phyloP scores from a whole-genome alignment of 2,797 vertebrate species.

The Hybognathus amarus region DNA sequence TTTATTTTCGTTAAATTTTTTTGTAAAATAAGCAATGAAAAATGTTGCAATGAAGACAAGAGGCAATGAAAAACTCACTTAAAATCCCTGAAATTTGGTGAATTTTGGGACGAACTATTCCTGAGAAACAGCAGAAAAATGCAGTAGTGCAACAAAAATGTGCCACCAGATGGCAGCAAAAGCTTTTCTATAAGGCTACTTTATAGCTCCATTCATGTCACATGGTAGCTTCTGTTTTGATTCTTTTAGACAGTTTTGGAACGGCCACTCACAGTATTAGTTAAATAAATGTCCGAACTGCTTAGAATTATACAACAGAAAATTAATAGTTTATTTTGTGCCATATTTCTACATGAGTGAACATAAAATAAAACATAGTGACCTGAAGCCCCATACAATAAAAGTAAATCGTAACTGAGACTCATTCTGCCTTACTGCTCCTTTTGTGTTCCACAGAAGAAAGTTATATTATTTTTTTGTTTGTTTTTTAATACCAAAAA shows the following conservation, averaged over 20 bases:
- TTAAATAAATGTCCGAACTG: background rate
- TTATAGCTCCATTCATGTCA: background rate
- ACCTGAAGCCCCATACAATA: background rate
- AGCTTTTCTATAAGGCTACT: background rate
- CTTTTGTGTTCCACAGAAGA: background rate
- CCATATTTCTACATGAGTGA: background rate
- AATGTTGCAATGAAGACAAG: no score
- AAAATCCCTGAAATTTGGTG: background rate
- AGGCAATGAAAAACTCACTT: no score
- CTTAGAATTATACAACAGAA: background rate
- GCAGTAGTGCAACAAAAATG: background rate
- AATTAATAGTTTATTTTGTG: background rate
- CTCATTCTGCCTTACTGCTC: background rate
- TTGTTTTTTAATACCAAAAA: background rate
- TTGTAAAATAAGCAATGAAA: background rate
- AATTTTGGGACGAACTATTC: background rate
- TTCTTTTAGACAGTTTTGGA: background rate
- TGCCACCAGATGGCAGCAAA: constrained; percentile 51
- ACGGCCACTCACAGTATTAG: background rate
- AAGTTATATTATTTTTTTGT: no score
- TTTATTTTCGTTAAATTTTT: background rate
- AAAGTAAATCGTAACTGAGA: background rate
- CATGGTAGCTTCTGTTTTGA: background rate
- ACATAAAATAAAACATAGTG: no score
- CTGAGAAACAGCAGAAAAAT: background rate